Percentiles rank a stretch among this genome's conserved stretches.
Evolutionary conservation across 2,888 invertebrate genomes (phyloP).

Genomic region (Diarsia rubi): DNA sequence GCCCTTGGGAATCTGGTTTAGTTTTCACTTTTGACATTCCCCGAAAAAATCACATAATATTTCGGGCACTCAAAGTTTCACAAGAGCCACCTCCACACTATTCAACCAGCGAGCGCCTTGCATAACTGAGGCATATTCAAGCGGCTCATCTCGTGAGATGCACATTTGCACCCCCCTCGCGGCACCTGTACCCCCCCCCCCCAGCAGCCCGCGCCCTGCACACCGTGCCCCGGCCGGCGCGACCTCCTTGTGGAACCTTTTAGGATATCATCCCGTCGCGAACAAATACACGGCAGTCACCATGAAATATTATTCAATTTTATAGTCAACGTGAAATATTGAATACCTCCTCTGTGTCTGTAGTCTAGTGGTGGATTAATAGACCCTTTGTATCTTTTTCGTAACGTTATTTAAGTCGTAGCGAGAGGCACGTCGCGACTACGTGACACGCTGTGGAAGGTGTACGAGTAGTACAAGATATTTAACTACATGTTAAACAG

Average conservation of each 20-base stretch:
- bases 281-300: constrained; percentile 53
- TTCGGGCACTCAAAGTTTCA: background rate
- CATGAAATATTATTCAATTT: constrained; percentile 65
- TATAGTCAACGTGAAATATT: constrained; percentile 53
- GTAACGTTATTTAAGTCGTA: constrained; percentile 21
- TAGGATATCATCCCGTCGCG: constrained; percentile 70
- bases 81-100: constrained; percentile 32
- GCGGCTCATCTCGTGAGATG: constrained; percentile 80
- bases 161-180: constrained; percentile 76
- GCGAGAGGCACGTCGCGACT: constrained; percentile 18
- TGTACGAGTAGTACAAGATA: background rate
- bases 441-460: constrained; percentile 12
- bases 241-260: constrained; percentile 77
- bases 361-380: constrained; percentile 4
- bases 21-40: background rate
- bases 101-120: constrained; percentile 38
- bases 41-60: background rate
- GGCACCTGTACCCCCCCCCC: background rate
- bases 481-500: constrained; percentile 17
- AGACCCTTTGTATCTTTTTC: constrained; percentile 8
- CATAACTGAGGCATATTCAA: constrained; percentile 72
- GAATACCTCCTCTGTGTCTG: constrained; percentile 30
- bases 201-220: background rate
- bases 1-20: background rate
- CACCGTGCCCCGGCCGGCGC: constrained; percentile 53